phyloP scores from a whole-genome alignment of 2,888 invertebrate genomes.

The Parapristionchus giblindavisi region DNA sequence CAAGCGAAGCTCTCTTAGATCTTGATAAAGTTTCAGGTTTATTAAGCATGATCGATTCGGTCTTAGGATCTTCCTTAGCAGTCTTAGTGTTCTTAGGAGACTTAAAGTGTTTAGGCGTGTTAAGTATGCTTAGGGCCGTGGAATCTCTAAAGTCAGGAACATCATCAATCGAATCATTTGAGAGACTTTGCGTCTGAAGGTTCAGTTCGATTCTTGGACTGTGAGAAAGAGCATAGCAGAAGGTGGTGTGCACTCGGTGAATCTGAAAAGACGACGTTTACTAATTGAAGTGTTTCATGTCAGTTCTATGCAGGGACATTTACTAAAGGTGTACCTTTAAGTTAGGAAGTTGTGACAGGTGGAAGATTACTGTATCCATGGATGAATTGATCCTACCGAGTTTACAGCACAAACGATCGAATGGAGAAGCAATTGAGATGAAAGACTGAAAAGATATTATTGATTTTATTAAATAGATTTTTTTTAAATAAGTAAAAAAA shows the following conservation, averaged over 20 bases:
- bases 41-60: constrained; percentile 10
- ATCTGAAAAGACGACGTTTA: constrained; percentile 11
- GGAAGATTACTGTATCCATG: not conserved
- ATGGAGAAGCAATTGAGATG: constrained; percentile 5
- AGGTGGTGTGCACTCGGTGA: constrained; percentile 18
- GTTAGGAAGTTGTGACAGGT: not conserved
- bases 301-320: no score
- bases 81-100: no score
- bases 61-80: no score
- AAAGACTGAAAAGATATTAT: constrained; percentile 8
- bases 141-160: not conserved
- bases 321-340: constrained; percentile 18
- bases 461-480: no score
- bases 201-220: constrained; percentile 13
- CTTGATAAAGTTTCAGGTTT: not conserved
- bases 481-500: not conserved
- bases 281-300: no score
- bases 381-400: not conserved
- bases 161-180: not conserved
- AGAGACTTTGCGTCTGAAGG: no score
- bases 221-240: constrained; percentile 9
- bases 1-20: not conserved
- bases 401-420: constrained; percentile 22
- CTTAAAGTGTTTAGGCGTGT: no score
- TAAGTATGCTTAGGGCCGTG: not conserved